Evolutionary conservation across 2,888 invertebrate species (phyloP), one percentile per base, ranked within the genome.

Genomic region (Temnothorax ravouxi): DNA sequence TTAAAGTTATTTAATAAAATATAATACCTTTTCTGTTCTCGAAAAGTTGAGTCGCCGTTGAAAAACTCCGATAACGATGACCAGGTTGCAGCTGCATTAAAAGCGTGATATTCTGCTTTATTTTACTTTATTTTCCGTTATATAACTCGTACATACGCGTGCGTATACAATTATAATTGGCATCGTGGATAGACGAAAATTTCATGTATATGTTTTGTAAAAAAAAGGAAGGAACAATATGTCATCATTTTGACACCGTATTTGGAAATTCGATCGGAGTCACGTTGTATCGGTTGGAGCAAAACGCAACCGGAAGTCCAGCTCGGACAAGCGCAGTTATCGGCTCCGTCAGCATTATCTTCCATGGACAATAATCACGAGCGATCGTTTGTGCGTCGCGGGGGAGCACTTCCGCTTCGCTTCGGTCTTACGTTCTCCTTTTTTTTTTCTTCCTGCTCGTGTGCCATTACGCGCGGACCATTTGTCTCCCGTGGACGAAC

Each of bases 401-500:
- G 59, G 79, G 59, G 56, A 29, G 21, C 34, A 15, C 34, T 80
- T 80, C 79, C 79, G 79, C 29, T 61, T 62, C 84, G 54, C 54
- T 54, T 66, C 84, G 64, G 56, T 44, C 59, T 72, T 56, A n/a
- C 34, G 25, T 15, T 62, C 52, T 79, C 41, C n/a, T n/a, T 59
- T 79, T 69, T 77, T 67, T 77, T 77, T 56, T 67, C 66, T 56
- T 77, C 77, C 52, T 69, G 59, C 81, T 83, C 50, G 41, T 34
- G 44, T 61, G 67, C 69, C 61, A 77, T 77, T 83, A 67, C 79
- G 41, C 38, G 59, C 88, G 83, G 83, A 84, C 86, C 88, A 89
- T 88, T 89, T 90, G 86, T 91, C 88, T 87, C 79, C 52, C 72
- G 72, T 75, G 67, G 74, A 69, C 72, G 84, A 84, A 84, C 80